Conservation (phyloP, 2,113 vertebrate genomes). For the Synodontis membranacea region DNA sequence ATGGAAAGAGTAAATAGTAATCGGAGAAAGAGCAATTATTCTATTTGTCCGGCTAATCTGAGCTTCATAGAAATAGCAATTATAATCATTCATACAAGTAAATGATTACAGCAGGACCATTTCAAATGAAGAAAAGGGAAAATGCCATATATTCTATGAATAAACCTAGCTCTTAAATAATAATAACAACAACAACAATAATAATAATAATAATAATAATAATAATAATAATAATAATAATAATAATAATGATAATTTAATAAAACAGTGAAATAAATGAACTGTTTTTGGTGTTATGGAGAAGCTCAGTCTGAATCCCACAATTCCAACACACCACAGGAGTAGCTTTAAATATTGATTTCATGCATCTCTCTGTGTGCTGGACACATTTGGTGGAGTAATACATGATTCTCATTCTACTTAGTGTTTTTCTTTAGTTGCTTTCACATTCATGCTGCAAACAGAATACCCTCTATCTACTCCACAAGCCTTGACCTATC, state of each 20-base stretch:
- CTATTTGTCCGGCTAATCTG: neutral
- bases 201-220: too few relatives aligned
- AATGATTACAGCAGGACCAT: neutral
- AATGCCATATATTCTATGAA: neutral
- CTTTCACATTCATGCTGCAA: slow-evolving; percentile 13
- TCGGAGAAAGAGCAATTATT: neutral
- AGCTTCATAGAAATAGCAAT: neutral
- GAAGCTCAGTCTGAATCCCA: neutral
- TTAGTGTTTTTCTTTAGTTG: slow-evolving; percentile 21
- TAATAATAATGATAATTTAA: too few relatives aligned
- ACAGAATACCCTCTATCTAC: slow-evolving; percentile 41
- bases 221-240: too few relatives aligned
- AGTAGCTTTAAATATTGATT: slow-evolving; percentile 31
- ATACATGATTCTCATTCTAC: slow-evolving; percentile 17
- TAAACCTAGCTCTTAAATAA: neutral
- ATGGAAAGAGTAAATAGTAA: neutral
- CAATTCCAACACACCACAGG: neutral
- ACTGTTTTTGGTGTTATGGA: neutral
- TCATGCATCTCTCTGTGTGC: slow-evolving; percentile 18
- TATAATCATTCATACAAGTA: neutral
- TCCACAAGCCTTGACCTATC: slow-evolving; percentile 41
- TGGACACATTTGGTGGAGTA: slow-evolving; percentile 24
- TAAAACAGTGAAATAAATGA: too few relatives aligned
- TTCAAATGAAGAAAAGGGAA: neutral
- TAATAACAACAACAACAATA: too few relatives aligned